Evolutionary conservation across 1,140 invertebrate genomes (phyloP).

Genomic region (Drosophila sproati): DNA sequence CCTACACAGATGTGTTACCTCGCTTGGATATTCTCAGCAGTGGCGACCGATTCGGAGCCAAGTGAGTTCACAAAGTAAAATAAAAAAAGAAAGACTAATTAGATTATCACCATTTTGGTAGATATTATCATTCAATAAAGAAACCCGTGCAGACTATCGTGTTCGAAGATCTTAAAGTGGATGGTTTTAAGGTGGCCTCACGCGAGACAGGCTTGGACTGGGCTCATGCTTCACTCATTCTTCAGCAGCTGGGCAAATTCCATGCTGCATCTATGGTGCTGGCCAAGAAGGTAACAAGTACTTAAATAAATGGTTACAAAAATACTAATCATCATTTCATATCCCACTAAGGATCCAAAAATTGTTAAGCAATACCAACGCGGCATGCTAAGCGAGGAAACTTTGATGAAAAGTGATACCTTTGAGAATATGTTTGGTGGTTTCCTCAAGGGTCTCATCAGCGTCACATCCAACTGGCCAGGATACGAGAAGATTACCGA

Average conservation of each 20-base stretch:
- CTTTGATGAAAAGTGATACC: constrained; percentile 56
- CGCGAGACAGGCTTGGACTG: constrained; percentile 73
- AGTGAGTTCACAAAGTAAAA: constrained; percentile 43
- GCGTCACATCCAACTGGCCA: constrained; percentile 53
- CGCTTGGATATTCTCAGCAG: constrained; percentile 64
- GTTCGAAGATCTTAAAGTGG: constrained; percentile 70
- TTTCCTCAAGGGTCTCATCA: constrained; percentile 68
- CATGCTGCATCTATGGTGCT: constrained; percentile 83
- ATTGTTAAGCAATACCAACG: constrained; percentile 59
- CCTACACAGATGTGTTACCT: constrained; percentile 71
- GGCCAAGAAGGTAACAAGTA: constrained; percentile 56
- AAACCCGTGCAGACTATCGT: constrained; percentile 75
- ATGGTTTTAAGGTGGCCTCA: constrained; percentile 70
- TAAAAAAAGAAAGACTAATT: too few relatives aligned
- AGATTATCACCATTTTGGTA: constrained; percentile 5
- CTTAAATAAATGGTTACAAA: background rate
- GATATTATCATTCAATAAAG: constrained; percentile 85
- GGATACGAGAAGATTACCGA: constrained; percentile 66
- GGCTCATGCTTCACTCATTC: constrained; percentile 64
- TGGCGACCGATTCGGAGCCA: constrained; percentile 65
- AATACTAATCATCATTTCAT: background rate
- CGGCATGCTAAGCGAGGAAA: constrained; percentile 73
- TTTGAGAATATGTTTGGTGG: constrained; percentile 68
- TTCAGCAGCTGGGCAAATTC: constrained; percentile 71
- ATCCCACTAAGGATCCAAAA: constrained; percentile 53